Base-by-base conservation (phyloP, 2,888 invertebrate species). In the Rotaria sp. region DNA sequence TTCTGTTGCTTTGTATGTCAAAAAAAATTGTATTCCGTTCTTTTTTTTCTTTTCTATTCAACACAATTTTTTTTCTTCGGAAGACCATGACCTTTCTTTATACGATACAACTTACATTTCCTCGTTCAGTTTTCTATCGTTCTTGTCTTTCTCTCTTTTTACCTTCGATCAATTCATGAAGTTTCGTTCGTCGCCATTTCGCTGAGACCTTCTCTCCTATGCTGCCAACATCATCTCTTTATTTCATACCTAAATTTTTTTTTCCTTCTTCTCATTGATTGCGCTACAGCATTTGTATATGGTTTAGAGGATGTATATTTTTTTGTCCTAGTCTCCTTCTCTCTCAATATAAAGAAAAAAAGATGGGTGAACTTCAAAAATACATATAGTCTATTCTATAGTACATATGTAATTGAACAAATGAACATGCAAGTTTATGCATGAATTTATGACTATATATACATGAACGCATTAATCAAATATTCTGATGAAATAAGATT, bases 71-170 rank as follows among this genome's bases (percentile, higher is more conserved):
- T 67, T 35, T 67, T 38, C 35, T 67, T 38, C 21, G 30, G 67
- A 67, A 67, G 67, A 67, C 67, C 67, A 67, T 67, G 67, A 67
- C 67, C 67, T 67, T 67, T 67, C 38, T 30, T 35, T 8, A 67
- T 67, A 35, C 38, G 67, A 67, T 67, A 38, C 67, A 67, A 67
- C 35, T 35, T 35, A 15, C 7, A 35, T 67, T 67, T 35, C 67
- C 35, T 35, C 67, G 67, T 67, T 67, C 67, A 67, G 67, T 67
- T 67, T 55, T 55, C 52, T 52, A 52, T 52, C 52, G 24, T 52
- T 52, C 52, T 24, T 52, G 3, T 52, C 24, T 24, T 24, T 24
- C 8, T 52, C 4, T 52, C 24, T 21, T 52, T 35, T 10, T 67
- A 67, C 67, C 67, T 67, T 67, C 21, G 18, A 50, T 50, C 50